Base-by-base conservation (phyloP, 2,113 vertebrate genomes). In the Furnarius figulus region DNA sequence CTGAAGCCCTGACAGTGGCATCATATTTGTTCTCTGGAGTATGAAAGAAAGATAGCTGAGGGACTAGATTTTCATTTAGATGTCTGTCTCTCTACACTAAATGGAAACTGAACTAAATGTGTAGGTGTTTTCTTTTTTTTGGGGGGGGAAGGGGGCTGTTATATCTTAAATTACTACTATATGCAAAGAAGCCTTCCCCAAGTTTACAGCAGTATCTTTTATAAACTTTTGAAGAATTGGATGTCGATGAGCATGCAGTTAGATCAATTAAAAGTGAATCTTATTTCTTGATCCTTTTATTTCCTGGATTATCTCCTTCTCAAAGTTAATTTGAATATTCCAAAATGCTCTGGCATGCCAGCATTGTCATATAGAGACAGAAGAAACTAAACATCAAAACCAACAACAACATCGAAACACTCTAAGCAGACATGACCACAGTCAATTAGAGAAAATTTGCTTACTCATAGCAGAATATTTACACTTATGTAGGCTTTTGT, bases 41-140 rank as follows among this genome's bases (percentile, higher is more conserved):
- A 83, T 58, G 67, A 93, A 96, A 93, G 58, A 91, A 91, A 94
- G 90, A 85, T 83, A 92, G 63, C 67, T 35, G 79, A 90, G 25
- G 16, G 50, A 83, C 62, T 66, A 95, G 95, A 97, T 97, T 97
- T 96, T 96, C 88, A 97, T 97, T 96, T 96, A 97, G 95, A 95
- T 95, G 79, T 93, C 92, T 90, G 75, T 87, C n/a, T 79, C 67
- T 89, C 66, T 76, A 35, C 40, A 42, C 10, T 70, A 66, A 75
- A 79, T 85, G 35, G 52, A 87, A 89, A 73, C 24, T 76, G 85
- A 85, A 85, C 25, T 73, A 71, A 87, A 82, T 15, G 8, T 52
- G n/a, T 10, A n/a, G 58, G 46, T 4, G 21, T 49, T 44, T 70
- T 39, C 37, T 59, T 35, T 3, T 3, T 59, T 35, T 3, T 3